A percentile compares a stretch with the other conserved stretches of the same genome.
Evolutionary conservation across 2,888 invertebrate species (phyloP).

Genomic region (Phymatocera aterrima): DNA sequence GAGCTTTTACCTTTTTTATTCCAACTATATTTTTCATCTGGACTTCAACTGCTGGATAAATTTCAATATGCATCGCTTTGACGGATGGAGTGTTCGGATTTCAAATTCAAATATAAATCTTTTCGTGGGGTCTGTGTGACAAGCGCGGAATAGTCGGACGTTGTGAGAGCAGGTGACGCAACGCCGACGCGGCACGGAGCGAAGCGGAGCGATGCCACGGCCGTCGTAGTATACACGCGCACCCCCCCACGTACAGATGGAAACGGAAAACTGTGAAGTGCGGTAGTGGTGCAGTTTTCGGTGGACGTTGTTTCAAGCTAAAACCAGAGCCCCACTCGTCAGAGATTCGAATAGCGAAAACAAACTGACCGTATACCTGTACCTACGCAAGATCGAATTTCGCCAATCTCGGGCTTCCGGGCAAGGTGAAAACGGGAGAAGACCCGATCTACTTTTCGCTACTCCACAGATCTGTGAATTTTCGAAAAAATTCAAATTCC

Average conservation of each 20-base stretch:
- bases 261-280: constrained; percentile 16
- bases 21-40: neutral
- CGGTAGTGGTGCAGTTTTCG: neutral
- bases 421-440: neutral
- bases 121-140: constrained; percentile 30
- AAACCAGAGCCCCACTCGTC: neutral
- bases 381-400: constrained; percentile 36
- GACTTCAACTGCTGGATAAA: constrained; percentile 47
- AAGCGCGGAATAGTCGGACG: constrained; percentile 1
- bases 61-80: constrained; percentile 64
- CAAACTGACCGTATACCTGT: neutral
- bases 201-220: too few species aligned
- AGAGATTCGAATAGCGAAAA: neutral
- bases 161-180: constrained; percentile 22
- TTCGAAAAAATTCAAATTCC: neutral
- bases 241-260: too few species aligned
- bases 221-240: too few species aligned
- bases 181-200: too few species aligned
- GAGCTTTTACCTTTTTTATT: neutral
- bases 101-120: constrained; percentile 65
- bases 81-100: constrained; percentile 60
- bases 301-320: constrained; percentile 25
- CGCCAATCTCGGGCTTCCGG: constrained; percentile 31
- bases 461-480: neutral
- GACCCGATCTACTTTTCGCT: neutral